Percentiles rank a stretch among this genome's conserved stretches.
phyloP scores from a whole-genome alignment of 2,113 vertebrate genomes.

The Cheirogaleus medius region DNA sequence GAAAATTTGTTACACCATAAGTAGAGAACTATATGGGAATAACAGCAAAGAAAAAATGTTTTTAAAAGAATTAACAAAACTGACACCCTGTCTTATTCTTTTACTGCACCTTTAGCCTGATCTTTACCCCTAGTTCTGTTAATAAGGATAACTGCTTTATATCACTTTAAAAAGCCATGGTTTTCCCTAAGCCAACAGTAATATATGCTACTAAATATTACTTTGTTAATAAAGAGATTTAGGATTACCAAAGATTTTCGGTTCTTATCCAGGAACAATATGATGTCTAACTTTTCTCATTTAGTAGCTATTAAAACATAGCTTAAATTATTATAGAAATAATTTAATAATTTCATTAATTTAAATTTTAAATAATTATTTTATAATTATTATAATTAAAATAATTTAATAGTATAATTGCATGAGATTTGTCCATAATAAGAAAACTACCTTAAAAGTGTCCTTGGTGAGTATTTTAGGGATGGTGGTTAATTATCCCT shows the following conservation, averaged over 20 bases:
- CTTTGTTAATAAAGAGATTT: slow-evolving; percentile 2
- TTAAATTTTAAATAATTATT: too few relatives aligned
- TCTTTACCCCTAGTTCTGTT: neutral
- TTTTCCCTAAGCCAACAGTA: neutral
- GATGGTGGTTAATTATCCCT: neutral
- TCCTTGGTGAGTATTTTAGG: neutral
- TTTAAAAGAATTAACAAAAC: neutral
- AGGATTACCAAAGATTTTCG: neutral
- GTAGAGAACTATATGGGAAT: neutral
- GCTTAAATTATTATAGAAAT: neutral
- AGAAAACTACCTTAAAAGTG: neutral
- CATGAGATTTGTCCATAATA: neutral
- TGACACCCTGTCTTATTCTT: neutral
- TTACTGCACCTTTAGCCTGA: neutral
- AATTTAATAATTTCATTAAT: too few relatives aligned
- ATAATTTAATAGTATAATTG: neutral
- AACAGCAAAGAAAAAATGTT: neutral
- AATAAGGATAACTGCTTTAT: neutral
- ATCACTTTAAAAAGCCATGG: neutral
- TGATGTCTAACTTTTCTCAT: neutral
- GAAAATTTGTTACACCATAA: neutral
- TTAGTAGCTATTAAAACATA: neutral
- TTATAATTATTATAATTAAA: too few relatives aligned
- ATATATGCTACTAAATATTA: neutral
- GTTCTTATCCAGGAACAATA: neutral